These are phyloP conservation scores for Drosophila sproati DNA, from an alignment of 1,140 invertebrate species.

Conservation along the genomic window DNA sequence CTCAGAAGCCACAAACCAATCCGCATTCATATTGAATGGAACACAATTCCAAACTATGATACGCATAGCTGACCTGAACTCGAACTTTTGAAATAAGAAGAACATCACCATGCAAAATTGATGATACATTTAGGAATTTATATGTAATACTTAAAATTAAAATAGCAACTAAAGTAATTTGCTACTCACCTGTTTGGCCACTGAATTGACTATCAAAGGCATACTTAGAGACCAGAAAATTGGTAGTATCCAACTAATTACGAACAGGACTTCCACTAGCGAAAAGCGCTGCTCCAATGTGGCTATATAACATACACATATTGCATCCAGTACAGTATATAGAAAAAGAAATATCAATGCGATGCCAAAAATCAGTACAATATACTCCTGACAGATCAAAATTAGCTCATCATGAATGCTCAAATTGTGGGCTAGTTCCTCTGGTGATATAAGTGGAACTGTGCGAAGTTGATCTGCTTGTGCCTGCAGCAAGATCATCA, in stretches of 20 bases:
- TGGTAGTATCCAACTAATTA: constrained; percentile 7
- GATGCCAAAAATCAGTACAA: constrained; percentile 17
- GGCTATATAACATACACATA: constrained; percentile 4
- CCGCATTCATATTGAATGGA: too few relatives aligned
- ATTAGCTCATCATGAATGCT: constrained; percentile 14
- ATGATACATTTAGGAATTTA: too few relatives aligned
- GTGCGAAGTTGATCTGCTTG: background rate
- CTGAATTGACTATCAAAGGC: constrained; percentile 21
- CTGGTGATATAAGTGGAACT: background rate
- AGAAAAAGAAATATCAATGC: constrained; percentile 1
- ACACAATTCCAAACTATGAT: too few relatives aligned
- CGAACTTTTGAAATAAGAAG: too few relatives aligned
- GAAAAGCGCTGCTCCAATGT: background rate
- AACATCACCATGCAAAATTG: too few relatives aligned
- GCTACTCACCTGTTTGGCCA: constrained; percentile 31
- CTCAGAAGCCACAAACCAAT: too few relatives aligned
- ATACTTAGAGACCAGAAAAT: constrained; percentile 4
- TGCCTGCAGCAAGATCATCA: constrained; percentile 1
- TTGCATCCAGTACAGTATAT: constrained; percentile 16
- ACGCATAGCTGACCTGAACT: too few relatives aligned
- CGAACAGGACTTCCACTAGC: background rate
- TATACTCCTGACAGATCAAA: constrained; percentile 10
- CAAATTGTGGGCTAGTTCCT: constrained; percentile 4
- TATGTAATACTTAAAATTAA: too few relatives aligned
- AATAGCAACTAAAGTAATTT: background rate